Conservation (phyloP, 1,140 invertebrate genomes). For the Homalodisca vitripennis region DNA sequence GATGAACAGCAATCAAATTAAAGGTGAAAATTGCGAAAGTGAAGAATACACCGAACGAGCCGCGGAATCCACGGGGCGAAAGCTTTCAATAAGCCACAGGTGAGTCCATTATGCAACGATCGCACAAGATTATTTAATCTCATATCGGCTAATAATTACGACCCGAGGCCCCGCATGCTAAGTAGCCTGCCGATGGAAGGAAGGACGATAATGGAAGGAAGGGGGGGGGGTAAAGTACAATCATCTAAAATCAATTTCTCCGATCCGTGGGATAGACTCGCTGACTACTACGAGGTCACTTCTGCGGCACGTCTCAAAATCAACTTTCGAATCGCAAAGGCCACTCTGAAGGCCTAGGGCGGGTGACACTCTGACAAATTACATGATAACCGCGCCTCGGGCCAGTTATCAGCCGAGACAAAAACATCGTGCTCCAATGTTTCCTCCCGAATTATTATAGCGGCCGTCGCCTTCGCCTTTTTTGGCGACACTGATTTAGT, state of each 20-base stretch:
- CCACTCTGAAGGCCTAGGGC: background rate
- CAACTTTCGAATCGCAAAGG: constrained; percentile 13
- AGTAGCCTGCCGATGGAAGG: background rate
- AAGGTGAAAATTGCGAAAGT: too few species aligned
- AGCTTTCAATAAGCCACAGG: constrained; percentile 19
- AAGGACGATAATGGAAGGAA: background rate
- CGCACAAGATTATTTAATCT: constrained; percentile 11
- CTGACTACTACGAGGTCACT: background rate
- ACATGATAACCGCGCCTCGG: background rate
- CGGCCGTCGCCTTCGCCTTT: constrained; percentile 6
- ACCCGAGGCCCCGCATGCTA: constrained; percentile 21
- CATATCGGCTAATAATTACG: constrained; percentile 12
- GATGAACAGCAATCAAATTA: too few species aligned
- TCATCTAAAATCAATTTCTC: constrained; percentile 22
- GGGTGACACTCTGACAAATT: constrained; percentile 12
- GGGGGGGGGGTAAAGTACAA: constrained; percentile 2
- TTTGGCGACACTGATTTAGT: constrained; percentile 24
- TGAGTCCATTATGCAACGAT: background rate
- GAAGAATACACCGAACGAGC: too few species aligned
- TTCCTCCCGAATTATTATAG: background rate
- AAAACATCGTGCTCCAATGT: background rate
- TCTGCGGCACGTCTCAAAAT: background rate
- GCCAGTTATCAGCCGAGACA: background rate
- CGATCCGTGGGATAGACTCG: background rate
- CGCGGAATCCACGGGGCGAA: background rate